These are phyloP conservation scores for Marcusenius ussheri DNA, from an alignment of 2,113 vertebrate genomes.

Conservation along the genomic window DNA sequence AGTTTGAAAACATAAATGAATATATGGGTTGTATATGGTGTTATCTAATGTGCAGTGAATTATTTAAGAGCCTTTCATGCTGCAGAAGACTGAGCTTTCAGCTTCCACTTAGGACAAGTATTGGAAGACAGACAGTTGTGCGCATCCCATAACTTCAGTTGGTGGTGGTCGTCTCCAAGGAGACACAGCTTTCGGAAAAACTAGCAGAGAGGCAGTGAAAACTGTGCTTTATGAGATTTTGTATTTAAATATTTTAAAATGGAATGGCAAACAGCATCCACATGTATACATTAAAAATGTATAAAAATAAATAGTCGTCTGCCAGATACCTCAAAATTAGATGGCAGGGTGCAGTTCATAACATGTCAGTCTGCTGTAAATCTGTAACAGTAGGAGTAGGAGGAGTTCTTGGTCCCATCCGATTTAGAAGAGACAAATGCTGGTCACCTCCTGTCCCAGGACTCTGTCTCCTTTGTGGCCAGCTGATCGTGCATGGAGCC, in stretches of 20 bases:
- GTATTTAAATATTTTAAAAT: conserved; percentile 1
- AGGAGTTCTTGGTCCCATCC: neutral
- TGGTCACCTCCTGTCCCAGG: neutral
- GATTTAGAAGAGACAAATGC: no score
- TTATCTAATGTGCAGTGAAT: neutral
- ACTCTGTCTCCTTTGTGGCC: conserved; percentile 32
- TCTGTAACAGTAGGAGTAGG: neutral
- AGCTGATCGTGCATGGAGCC: conserved; percentile 50
- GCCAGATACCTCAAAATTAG: neutral
- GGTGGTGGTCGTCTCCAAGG: neutral
- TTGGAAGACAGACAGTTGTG: neutral
- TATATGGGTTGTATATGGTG: neutral
- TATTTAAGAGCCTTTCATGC: neutral
- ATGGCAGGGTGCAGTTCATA: neutral
- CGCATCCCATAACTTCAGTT: neutral
- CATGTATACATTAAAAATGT: neutral
- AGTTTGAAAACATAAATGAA: neutral
- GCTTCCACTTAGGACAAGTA: neutral
- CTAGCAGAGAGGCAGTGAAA: neutral
- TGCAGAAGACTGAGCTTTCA: neutral
- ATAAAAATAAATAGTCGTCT: neutral
- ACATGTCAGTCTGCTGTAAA: neutral
- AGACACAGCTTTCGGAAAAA: neutral
- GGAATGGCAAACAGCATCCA: neutral
- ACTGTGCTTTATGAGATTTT: neutral